phyloP scores from a whole-genome alignment of 2,113 vertebrate species.

The Sturnira hondurensis region DNA sequence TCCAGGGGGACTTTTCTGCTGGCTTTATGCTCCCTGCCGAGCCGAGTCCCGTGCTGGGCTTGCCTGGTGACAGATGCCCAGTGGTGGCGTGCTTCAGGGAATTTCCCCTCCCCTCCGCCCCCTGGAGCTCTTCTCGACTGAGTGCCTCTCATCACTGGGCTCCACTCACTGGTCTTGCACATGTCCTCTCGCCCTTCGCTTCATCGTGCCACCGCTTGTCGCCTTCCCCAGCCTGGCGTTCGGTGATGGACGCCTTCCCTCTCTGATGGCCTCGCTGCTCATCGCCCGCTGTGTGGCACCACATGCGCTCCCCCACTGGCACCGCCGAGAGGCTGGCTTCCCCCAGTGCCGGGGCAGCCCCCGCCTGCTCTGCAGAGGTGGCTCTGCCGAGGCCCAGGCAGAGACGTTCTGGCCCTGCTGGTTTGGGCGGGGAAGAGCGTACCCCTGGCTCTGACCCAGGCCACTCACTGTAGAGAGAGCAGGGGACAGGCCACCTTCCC shows the following conservation, averaged over 20 bases:
- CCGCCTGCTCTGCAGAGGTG: not conserved
- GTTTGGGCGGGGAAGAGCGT: too few relatives aligned
- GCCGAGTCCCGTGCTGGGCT: not conserved
- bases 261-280: slow-evolving; percentile 56
- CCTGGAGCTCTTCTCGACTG: not conserved
- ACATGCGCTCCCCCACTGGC: not conserved
- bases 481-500: too few relatives aligned
- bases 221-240: slow-evolving; percentile 53
- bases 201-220: slow-evolving; percentile 68
- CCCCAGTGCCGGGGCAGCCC: not conserved
- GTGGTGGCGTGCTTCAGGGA: slow-evolving; percentile 1
- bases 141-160: slow-evolving; percentile 53
- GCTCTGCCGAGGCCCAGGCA: not conserved
- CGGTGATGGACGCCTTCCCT: slow-evolving; percentile 72
- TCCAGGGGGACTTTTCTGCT: not conserved
- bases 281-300: slow-evolving; percentile 60
- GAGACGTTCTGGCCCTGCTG: not conserved
- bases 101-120: not conserved
- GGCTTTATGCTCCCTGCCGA: not conserved
- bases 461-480: not conserved
- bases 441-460: fast-evolving
- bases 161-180: slow-evolving; percentile 57
- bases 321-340: not conserved
- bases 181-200: slow-evolving; percentile 43
- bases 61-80: slow-evolving; percentile 32